Conservation (phyloP, 2,113 vertebrate species). For the Albula glossodonta region DNA sequence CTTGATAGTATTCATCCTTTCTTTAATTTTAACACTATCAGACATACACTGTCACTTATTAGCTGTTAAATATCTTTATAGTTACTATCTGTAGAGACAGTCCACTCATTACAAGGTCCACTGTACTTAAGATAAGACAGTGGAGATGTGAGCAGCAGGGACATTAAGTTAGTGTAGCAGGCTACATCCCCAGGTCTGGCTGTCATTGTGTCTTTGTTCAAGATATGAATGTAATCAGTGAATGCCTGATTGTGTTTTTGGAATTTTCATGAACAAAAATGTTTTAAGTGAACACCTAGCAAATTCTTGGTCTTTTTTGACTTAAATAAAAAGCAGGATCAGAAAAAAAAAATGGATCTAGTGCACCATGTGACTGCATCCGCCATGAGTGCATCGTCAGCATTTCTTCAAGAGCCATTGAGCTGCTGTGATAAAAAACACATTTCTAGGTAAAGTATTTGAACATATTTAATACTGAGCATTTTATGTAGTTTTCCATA, state of each 20-base stretch:
- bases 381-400: not conserved
- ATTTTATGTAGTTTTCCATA: too few relatives aligned
- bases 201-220: too few relatives aligned
- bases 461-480: not conserved
- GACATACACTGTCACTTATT: not conserved
- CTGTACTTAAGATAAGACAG: not conserved
- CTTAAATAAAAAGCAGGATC: not conserved
- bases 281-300: too few relatives aligned
- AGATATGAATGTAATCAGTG: too few relatives aligned
- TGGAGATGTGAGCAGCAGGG: not conserved
- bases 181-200: not conserved
- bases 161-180: too few relatives aligned
- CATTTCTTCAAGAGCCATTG: not conserved
- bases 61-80: not conserved
- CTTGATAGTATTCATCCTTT: too few relatives aligned
- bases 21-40: too few relatives aligned
- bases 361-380: not conserved
- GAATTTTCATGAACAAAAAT: too few relatives aligned
- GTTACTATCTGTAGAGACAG: not conserved
- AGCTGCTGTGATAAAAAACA: not conserved
- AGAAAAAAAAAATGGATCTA: not conserved
- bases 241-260: too few relatives aligned
- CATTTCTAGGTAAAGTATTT: not conserved
- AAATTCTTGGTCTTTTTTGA: not conserved
- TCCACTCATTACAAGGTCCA: not conserved